phyloP scores from a whole-genome alignment of 2,113 vertebrate genomes.

The Phoxinus phoxinus region DNA sequence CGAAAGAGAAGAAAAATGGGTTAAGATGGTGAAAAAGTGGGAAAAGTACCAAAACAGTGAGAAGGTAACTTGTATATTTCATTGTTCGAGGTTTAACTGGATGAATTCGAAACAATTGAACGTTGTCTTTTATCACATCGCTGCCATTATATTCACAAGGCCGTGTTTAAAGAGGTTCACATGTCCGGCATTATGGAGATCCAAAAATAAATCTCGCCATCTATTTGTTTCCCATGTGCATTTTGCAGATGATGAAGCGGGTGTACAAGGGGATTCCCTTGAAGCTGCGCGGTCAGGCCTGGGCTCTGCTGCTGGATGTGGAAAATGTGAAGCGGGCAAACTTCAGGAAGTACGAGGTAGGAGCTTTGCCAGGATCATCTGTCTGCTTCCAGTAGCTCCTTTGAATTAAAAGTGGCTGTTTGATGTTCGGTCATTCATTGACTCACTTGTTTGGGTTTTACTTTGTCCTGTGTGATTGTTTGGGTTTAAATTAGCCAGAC shows the following conservation, averaged over 20 bases:
- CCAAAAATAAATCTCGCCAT: slow-evolving; percentile 3
- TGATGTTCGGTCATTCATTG: neutral
- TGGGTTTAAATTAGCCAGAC: slow-evolving; percentile 10
- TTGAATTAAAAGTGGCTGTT: neutral
- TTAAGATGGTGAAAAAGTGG: slow-evolving; percentile 95
- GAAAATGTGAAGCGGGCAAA: slow-evolving; percentile 85
- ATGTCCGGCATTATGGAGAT: neutral
- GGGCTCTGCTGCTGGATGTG: slow-evolving; percentile 86
- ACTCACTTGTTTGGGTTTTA: slow-evolving; percentile 38
- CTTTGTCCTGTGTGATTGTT: slow-evolving; percentile 11
- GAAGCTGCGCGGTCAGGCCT: slow-evolving; percentile 89
- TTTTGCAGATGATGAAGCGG: slow-evolving; percentile 84
- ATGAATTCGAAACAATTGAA: neutral
- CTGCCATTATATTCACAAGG: neutral
- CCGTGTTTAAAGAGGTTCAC: neutral
- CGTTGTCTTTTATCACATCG: neutral
- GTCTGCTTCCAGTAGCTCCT: neutral
- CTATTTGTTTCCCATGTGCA: slow-evolving; percentile 32
- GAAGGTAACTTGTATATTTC: slow-evolving; percentile 73
- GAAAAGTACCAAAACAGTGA: slow-evolving; percentile 88
- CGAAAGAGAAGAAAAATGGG: slow-evolving; percentile 88
- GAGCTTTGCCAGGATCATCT: neutral
- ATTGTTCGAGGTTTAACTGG: neutral
- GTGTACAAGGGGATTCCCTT: slow-evolving; percentile 93
- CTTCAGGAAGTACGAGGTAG: slow-evolving; percentile 86